A percentile compares a stretch with the other conserved stretches of the same genome.
These are phyloP conservation scores for Andricus grossulariae DNA, from an alignment of 1,140 invertebrate species.

Conservation along the genomic window DNA sequence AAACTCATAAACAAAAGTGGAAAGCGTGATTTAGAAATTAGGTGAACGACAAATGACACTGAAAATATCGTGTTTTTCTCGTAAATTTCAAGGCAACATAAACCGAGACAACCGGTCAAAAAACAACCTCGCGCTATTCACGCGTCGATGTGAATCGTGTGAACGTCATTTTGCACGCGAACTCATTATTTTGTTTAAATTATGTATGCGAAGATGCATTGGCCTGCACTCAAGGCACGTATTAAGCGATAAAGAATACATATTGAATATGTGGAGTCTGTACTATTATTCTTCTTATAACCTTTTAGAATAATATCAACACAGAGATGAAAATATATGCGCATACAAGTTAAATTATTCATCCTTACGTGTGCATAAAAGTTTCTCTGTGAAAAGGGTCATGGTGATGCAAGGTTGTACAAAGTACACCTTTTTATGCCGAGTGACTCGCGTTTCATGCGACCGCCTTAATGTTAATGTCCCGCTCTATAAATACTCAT, in stretches of 20 bases:
- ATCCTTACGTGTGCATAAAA: constrained; percentile 19
- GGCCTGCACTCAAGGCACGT: background rate
- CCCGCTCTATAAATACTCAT: constrained; percentile 55
- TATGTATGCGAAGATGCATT: background rate
- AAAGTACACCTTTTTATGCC: constrained; percentile 44
- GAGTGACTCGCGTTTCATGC: constrained; percentile 58
- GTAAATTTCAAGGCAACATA: constrained; percentile 8
- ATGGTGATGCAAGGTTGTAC: constrained; percentile 51
- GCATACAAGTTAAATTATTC: constrained; percentile 7
- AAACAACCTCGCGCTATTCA: constrained; percentile 14
- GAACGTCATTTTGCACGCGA: background rate
- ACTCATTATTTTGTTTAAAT: background rate
- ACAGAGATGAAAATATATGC: background rate
- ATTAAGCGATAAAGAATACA: background rate
- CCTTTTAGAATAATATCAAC: background rate
- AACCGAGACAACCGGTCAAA: constrained; percentile 6
- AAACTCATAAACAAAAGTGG: background rate
- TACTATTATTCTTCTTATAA: background rate
- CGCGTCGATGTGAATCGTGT: constrained; percentile 12
- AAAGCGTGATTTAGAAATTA: background rate
- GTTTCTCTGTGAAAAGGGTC: constrained; percentile 44
- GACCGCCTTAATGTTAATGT: constrained; percentile 58
- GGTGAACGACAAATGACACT: background rate
- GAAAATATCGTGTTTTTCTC: background rate
- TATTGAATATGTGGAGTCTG: background rate